These are phyloP conservation scores for Cydia splendana DNA, from an alignment of 1,140 invertebrate genomes.

Conservation along the genomic window DNA sequence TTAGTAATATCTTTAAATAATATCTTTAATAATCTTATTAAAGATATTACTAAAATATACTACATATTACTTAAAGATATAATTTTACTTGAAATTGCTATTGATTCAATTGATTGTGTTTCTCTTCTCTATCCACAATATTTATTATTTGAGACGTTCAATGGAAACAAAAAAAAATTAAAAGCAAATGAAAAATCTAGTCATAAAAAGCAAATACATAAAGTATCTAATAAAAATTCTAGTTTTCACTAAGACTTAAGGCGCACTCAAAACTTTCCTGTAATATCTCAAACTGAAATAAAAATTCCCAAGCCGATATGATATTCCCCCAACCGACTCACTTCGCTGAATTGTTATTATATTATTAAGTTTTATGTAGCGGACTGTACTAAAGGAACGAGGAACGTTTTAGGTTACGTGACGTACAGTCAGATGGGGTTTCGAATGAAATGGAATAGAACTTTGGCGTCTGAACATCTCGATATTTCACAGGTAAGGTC, in stretches of 20 bases:
- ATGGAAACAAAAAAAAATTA: too few relatives aligned
- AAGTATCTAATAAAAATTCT: background rate
- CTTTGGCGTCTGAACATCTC: background rate
- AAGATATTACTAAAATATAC: too few relatives aligned
- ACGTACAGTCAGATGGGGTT: background rate
- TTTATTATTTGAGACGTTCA: too few relatives aligned
- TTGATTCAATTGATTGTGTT: too few relatives aligned
- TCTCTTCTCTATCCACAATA: too few relatives aligned
- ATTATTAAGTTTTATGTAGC: constrained; percentile 30
- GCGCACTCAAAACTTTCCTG: background rate
- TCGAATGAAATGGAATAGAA: background rate
- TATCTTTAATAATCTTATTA: too few relatives aligned
- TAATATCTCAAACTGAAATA: background rate
- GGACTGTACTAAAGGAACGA: constrained; percentile 18
- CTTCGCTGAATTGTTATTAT: constrained; percentile 28
- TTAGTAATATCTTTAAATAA: too few relatives aligned
- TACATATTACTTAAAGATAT: too few relatives aligned
- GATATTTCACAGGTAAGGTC: background rate
- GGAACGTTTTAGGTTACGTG: constrained; percentile 7
- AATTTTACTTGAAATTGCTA: too few relatives aligned
- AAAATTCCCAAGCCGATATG: constrained; percentile 1
- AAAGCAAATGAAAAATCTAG: too few relatives aligned
- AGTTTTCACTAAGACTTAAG: background rate
- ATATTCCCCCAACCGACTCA: background rate
- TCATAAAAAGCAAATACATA: background rate